Evolutionary conservation across 2,113 vertebrate genomes (phyloP).

Genomic region (Hypomesus transpacificus): DNA sequence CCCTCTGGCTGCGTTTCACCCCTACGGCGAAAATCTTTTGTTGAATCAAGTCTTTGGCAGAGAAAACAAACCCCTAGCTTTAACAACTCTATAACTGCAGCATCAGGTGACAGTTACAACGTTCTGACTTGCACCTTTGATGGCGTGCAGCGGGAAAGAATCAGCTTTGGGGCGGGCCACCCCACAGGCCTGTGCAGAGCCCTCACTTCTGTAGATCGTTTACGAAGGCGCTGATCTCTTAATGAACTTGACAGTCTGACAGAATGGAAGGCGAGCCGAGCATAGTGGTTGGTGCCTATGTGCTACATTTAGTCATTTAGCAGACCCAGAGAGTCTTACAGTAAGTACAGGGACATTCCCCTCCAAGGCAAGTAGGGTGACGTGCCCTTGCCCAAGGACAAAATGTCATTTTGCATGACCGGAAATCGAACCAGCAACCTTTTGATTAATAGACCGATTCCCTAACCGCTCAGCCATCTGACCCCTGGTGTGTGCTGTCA

Average conservation of each 20-base stretch:
- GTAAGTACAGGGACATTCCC: too few relatives aligned
- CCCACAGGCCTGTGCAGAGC: conserved; percentile 4
- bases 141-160: conserved; percentile 12
- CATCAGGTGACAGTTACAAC: conserved; percentile 21
- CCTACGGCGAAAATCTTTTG: conserved; percentile 9
- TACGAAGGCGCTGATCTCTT: neutral
- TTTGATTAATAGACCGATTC: too few relatives aligned
- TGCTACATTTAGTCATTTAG: too few relatives aligned
- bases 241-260: conserved; percentile 37
- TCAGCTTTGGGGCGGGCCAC: neutral
- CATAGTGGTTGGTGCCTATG: neutral
- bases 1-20: conserved; percentile 19
- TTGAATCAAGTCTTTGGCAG: conserved; percentile 43
- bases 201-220: neutral
- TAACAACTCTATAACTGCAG: conserved; percentile 21
- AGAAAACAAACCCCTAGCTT: conserved; percentile 13
- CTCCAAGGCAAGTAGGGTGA: too few relatives aligned
- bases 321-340: too few relatives aligned
- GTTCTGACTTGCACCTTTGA: conserved; percentile 41
- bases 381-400: too few relatives aligned
- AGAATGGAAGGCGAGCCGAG: conserved; percentile 42
- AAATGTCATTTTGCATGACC: too few relatives aligned
- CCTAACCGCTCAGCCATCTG: too few relatives aligned
- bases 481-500: too few relatives aligned
- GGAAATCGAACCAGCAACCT: too few relatives aligned